phyloP scores from a whole-genome alignment of 1,140 invertebrate genomes.

The Lepeophtheirus salmonis region DNA sequence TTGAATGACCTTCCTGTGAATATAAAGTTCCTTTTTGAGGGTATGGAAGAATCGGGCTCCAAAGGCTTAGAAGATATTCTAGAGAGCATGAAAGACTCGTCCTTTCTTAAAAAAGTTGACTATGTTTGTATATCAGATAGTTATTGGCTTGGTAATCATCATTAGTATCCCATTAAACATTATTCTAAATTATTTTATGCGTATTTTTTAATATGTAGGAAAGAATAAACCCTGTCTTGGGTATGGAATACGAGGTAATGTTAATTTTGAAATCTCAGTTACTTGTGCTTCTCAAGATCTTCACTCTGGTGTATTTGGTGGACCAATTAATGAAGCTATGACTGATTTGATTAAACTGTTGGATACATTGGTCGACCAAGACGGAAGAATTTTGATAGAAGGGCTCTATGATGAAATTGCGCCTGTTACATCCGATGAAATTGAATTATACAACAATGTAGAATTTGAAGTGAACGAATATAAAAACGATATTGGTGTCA shows the following conservation, averaged over 20 bases:
- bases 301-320: slow-evolving; percentile 86
- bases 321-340: slow-evolving; percentile 72
- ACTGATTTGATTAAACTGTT: slow-evolving; percentile 64
- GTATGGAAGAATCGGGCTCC: slow-evolving; percentile 94
- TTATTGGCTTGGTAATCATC: slow-evolving; percentile 81
- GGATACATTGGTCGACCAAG: slow-evolving; percentile 56
- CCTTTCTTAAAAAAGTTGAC: slow-evolving; percentile 62
- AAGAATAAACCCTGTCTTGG: slow-evolving; percentile 75
- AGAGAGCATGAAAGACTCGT: slow-evolving; percentile 41
- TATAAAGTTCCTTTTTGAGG: slow-evolving; percentile 48
- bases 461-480: slow-evolving; percentile 75
- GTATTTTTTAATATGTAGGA: neutral
- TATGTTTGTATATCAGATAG: slow-evolving; percentile 96
- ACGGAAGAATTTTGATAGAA: slow-evolving; percentile 60
- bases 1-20: slow-evolving; percentile 34
- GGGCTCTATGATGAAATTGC: slow-evolving; percentile 34
- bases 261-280: slow-evolving; percentile 75
- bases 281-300: slow-evolving; percentile 74
- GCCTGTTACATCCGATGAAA: slow-evolving; percentile 49
- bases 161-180: no score
- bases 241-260: slow-evolving; percentile 82
- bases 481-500: slow-evolving; percentile 45
- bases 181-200: no score
- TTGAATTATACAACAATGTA: slow-evolving; percentile 56
- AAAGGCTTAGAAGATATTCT: slow-evolving; percentile 83